Conservation (phyloP, 2,113 vertebrate species). For the Elachura formosa region DNA sequence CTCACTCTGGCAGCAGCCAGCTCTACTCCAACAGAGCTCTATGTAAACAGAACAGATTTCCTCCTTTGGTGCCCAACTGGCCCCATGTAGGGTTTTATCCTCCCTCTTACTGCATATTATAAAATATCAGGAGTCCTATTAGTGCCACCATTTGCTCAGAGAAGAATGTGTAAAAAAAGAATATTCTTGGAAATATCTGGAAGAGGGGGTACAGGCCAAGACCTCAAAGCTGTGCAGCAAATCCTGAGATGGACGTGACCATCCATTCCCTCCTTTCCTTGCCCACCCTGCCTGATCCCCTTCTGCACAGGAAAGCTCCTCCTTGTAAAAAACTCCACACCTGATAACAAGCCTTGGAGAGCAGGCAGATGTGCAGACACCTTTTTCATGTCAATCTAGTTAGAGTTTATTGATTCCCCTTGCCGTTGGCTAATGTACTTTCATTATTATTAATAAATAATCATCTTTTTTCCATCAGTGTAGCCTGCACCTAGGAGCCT, state of each 20-base stretch:
- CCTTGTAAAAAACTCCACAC: background rate
- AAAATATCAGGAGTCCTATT: background rate
- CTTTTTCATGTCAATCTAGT: constrained; percentile 14
- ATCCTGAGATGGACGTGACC: background rate
- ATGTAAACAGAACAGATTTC: background rate
- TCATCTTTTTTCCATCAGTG: constrained; percentile 17
- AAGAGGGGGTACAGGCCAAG: background rate
- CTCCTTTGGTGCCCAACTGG: background rate
- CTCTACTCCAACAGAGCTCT: background rate
- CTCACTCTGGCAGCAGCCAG: background rate
- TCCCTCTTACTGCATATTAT: background rate
- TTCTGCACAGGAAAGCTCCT: background rate
- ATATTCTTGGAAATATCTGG: background rate
- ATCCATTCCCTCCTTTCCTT: background rate
- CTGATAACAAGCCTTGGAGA: background rate
- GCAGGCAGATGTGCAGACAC: background rate
- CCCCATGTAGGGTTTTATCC: background rate
- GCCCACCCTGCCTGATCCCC: background rate
- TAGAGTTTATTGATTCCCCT: constrained; percentile 50
- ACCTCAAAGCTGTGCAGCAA: background rate
- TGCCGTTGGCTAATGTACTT: constrained; percentile 46
- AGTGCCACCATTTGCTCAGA: background rate
- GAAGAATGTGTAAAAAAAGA: background rate
- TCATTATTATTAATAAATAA: constrained; percentile 58
- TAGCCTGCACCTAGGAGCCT: background rate